Evolutionary conservation across 2,888 invertebrate species (phyloP).

Genomic region (Tipula confusa): DNA sequence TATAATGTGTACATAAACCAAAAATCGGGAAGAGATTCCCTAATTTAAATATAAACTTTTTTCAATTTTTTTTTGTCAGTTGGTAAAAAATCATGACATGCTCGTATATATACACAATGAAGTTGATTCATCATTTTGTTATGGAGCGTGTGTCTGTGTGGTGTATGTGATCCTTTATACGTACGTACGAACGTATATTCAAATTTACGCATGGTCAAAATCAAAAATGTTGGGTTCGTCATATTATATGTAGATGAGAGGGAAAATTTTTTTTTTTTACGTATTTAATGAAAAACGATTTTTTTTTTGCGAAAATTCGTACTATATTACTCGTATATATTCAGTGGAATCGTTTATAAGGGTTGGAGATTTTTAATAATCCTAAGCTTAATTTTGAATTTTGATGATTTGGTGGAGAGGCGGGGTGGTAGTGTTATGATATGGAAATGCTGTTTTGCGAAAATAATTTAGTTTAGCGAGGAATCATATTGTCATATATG

Average conservation of each 20-base stretch:
- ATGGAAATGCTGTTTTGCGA: neutral
- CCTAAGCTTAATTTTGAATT: neutral
- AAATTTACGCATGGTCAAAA: conserved; percentile 7
- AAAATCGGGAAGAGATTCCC: neutral
- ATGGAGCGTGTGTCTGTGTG: neutral
- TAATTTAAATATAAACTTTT: conserved; percentile 5
- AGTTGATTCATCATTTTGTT: neutral
- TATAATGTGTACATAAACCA: neutral
- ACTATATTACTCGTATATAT: neutral
- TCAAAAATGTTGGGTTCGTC: neutral
- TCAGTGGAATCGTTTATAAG: neutral
- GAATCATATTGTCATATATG: neutral
- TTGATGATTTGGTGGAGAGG: neutral
- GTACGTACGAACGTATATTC: neutral
- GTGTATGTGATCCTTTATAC: neutral
- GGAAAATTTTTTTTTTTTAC: neutral
- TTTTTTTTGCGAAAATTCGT: neutral
- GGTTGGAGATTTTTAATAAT: neutral
- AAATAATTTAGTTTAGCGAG: neutral
- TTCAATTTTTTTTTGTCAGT: too few relatives aligned
- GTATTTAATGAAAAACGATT: neutral
- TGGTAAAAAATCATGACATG: neutral
- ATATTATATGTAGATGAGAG: neutral
- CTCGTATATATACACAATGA: neutral
- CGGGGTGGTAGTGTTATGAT: neutral